A percentile compares a stretch with the other conserved stretches of the same genome.
phyloP scores from a whole-genome alignment of 2,113 vertebrate species.

The Aptenodytes patagonicus region DNA sequence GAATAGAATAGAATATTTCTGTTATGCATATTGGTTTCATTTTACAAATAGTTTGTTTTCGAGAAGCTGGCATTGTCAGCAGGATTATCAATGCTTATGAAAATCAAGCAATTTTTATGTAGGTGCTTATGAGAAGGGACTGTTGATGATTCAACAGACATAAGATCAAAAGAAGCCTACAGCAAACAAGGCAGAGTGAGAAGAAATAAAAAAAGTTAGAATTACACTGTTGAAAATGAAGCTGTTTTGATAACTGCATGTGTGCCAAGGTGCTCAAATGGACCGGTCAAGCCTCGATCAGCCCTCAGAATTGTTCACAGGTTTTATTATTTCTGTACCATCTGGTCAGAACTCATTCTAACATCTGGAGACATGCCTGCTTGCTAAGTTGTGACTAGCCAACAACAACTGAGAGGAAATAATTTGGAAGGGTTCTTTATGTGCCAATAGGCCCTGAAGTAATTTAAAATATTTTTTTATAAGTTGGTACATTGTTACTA shows the following conservation, averaged over 20 bases:
- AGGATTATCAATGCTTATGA: background rate
- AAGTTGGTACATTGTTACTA: background rate
- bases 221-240: background rate
- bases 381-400: background rate
- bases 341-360: constrained; percentile 3
- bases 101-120: background rate
- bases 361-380: background rate
- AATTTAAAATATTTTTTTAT: background rate
- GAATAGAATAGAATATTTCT: background rate
- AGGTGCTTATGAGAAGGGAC: background rate
- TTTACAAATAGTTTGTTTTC: background rate
- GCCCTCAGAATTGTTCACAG: background rate
- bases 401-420: background rate
- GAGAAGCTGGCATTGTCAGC: background rate
- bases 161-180: background rate
- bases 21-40: background rate
- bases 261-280: background rate
- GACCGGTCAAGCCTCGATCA: background rate
- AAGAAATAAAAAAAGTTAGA: background rate
- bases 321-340: constrained; percentile 17
- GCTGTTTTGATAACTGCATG: background rate
- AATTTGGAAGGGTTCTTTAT: background rate
- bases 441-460: background rate
- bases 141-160: background rate
- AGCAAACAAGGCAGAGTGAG: background rate